A percentile compares a stretch with the other conserved stretches of the same genome.
These are phyloP conservation scores for Diadema setosum DNA, from an alignment of 35 echinoderm and acorn worm genomes.

Conservation along the genomic window DNA sequence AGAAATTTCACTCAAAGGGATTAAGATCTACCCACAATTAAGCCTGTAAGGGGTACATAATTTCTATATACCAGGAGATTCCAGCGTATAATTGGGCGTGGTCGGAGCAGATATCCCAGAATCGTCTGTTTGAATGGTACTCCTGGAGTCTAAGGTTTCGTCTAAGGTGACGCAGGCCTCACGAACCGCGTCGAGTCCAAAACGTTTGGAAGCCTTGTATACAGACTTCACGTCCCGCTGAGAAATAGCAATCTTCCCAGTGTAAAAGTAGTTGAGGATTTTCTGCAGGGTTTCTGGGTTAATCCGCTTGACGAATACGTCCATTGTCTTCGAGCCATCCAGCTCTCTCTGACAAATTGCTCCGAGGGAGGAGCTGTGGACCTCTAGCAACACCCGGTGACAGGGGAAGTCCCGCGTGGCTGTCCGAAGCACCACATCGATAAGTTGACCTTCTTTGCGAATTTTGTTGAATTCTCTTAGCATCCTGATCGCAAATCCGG, in stretches of 20 bases:
- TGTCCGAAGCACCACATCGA: slow-evolving; percentile 75
- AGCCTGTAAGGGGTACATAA: too few relatives aligned
- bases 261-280: slow-evolving; percentile 69
- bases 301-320: slow-evolving; percentile 70
- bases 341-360: slow-evolving; percentile 44
- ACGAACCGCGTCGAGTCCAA: slow-evolving; percentile 61
- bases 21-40: too few relatives aligned
- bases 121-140: neutral
- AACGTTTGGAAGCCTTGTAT: slow-evolving; percentile 50
- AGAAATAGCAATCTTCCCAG: slow-evolving; percentile 70
- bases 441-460: slow-evolving; percentile 60
- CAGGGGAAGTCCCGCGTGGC: slow-evolving; percentile 74
- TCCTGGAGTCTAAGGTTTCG: slow-evolving; percentile 44
- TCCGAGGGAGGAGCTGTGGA: slow-evolving; percentile 45
- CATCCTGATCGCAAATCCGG: slow-evolving; percentile 30
- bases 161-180: slow-evolving; percentile 49
- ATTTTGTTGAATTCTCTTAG: slow-evolving; percentile 49
- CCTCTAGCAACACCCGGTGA: slow-evolving; percentile 67
- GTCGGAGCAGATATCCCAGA: slow-evolving; percentile 10
- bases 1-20: too few relatives aligned
- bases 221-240: slow-evolving; percentile 66
- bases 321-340: slow-evolving; percentile 61
- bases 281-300: slow-evolving; percentile 72
- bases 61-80: neutral
- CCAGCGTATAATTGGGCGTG: neutral